Evolutionary conservation across 2,888 invertebrate genomes (phyloP), one percentile per base, ranked within the genome.

Genomic region (Euproctis similis): DNA sequence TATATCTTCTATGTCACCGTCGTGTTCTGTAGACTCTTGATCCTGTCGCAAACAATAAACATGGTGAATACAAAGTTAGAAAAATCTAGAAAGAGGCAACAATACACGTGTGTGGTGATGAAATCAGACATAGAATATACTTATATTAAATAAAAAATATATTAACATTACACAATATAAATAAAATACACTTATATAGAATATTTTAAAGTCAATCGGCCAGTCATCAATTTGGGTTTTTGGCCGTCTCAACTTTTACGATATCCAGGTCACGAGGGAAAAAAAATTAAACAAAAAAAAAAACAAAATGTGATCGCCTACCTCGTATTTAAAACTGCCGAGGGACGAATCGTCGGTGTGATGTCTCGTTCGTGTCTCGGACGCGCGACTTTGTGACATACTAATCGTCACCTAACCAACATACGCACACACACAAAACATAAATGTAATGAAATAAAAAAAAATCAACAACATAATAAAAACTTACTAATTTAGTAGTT

Each of bases 1-100:
- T 56, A 93, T 94, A 52, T 95, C 94, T 52, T 95, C 95, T 0
- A 93, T 89, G 47, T 95, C 95, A 0, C 93, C 93, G 42, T 94
- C 93, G 57, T 95, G 94, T 34, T 95, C 94, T 5, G 92, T 93
- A 9, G 92, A 92, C 60, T 88, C 90, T 52, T 88, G 88, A 9
- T 86, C 85, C 81, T 87, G 71, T 22, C 41, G 12, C 26, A 9
- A 22, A n/a, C n/a, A n/a, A n/a, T n/a, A n/a, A n/a, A n/a, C 23
- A n/a, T n/a, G n/a, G n/a, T n/a, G n/a, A n/a, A n/a, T n/a, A n/a
- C n/a, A n/a, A n/a, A n/a, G n/a, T n/a, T n/a, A n/a, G n/a, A n/a
- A n/a, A n/a, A n/a, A n/a, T n/a, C 7, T 16, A 7, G 16, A 16
- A 5, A 16, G 7, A 7, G 7, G 16, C 4, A 7, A 7, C 16